Conservation (phyloP, 2,113 vertebrate species). For the western clawed frog (Xenopus tropicalis) region DNA sequence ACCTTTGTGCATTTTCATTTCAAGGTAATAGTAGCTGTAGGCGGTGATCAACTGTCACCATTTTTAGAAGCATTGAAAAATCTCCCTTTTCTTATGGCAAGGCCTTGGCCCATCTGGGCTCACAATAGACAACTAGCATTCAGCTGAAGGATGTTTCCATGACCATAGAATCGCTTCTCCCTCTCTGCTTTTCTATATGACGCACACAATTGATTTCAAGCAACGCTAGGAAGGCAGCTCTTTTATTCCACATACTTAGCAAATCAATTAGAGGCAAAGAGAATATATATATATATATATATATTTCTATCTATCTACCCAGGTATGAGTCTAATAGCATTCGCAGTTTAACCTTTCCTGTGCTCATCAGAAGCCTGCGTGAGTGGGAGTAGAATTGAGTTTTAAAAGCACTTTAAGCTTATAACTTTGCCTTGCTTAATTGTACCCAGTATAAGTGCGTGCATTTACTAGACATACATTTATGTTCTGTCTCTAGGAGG, state of each 20-base stretch:
- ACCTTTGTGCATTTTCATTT: no score
- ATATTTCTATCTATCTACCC: not conserved
- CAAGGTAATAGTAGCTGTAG: no score
- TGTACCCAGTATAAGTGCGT: no score
- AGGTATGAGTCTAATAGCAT: not conserved
- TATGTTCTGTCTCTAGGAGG: no score
- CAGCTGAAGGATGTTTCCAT: no score
- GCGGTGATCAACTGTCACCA: no score
- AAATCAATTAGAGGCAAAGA: slow-evolving; percentile 1
- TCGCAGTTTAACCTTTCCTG: not conserved
- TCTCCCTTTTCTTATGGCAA: no score
- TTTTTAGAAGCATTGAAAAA: no score
- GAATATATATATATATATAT: not conserved
- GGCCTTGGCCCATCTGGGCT: not conserved
- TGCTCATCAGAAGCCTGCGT: not conserved
- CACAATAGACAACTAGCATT: not conserved
- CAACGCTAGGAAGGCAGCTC: not conserved
- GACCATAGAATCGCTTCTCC: not conserved
- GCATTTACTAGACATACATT: no score
- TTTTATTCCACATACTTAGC: not conserved
- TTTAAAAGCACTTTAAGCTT: no score
- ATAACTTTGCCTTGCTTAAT: no score
- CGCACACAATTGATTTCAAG: not conserved
- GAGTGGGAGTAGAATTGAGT: no score
- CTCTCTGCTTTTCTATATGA: not conserved